Conservation (phyloP, 2,888 invertebrate species). For the Corythucha ciliata region DNA sequence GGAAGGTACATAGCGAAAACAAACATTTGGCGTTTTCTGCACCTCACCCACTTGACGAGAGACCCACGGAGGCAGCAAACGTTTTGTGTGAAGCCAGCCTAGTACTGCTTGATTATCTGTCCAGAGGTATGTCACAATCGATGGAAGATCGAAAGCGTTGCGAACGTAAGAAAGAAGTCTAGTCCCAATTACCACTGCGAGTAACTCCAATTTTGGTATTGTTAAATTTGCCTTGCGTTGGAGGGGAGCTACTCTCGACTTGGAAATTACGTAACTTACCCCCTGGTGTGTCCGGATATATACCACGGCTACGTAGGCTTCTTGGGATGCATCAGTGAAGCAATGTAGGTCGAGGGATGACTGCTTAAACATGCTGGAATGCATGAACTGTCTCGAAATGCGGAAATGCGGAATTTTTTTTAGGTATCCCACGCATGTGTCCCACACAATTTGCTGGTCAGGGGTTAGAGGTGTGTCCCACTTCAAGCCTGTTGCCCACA, state of each 20-base stretch:
- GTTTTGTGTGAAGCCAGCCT: conserved; percentile 6
- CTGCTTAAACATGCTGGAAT: too few species aligned
- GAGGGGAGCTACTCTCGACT: background rate
- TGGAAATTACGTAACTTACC: background rate
- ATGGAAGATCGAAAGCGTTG: background rate
- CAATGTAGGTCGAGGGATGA: conserved; percentile 4
- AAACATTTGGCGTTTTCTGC: background rate
- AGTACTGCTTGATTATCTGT: conserved; percentile 12
- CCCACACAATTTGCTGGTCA: background rate
- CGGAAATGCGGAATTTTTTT: background rate
- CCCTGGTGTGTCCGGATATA: background rate
- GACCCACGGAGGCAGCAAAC: conserved; percentile 5
- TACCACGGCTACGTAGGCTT: background rate
- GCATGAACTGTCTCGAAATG: background rate
- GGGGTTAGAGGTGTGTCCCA: conserved; percentile 3
- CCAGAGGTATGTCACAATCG: background rate
- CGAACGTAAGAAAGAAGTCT: background rate
- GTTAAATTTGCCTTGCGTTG: background rate
- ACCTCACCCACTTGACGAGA: background rate
- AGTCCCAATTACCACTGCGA: conserved; percentile 11
- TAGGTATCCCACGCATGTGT: background rate
- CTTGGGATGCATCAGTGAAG: conserved; percentile 13
- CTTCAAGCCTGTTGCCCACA: background rate
- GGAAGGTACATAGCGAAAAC: conserved; percentile 1
- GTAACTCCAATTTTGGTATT: conserved; percentile 15